Conservation (phyloP, 2,113 vertebrate genomes). For the Sporophila hypoxantha region DNA sequence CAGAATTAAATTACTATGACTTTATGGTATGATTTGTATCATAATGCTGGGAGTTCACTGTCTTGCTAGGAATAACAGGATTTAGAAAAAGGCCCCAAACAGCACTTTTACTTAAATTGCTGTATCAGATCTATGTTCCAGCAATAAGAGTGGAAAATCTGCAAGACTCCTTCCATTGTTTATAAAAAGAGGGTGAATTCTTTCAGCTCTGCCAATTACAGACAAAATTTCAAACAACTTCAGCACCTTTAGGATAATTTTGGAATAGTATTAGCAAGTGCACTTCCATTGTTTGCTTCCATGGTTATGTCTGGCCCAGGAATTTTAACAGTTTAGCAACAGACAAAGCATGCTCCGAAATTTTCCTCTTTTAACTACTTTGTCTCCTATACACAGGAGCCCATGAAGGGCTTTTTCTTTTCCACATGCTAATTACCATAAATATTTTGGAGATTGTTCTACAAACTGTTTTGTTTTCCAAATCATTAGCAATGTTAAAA, state of each 20-base stretch:
- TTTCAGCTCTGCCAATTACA: background rate
- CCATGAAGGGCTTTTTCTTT: background rate
- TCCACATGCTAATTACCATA: background rate
- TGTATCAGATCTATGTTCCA: constrained; percentile 14
- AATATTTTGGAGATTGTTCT: constrained; percentile 12
- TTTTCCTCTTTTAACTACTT: constrained; percentile 18
- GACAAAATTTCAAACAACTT: constrained; percentile 2
- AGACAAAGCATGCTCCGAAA: background rate
- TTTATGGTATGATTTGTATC: background rate
- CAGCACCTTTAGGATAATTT: constrained; percentile 16
- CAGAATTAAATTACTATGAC: background rate
- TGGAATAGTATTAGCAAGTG: background rate
- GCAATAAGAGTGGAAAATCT: constrained; percentile 9
- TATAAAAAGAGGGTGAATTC: background rate
- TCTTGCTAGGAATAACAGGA: constrained; percentile 14
- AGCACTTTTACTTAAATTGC: background rate
- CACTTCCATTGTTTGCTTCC: background rate
- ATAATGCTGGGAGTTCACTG: constrained; percentile 6
- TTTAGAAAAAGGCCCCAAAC: background rate
- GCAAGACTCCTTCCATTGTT: background rate
- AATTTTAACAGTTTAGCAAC: background rate
- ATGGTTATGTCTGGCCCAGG: background rate
- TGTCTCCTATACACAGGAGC: background rate
- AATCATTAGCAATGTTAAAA: constrained; percentile 30
- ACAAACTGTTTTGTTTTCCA: constrained; percentile 3